phyloP scores from a whole-genome alignment of 2,888 invertebrate species.

The Idaea dimidiata region DNA sequence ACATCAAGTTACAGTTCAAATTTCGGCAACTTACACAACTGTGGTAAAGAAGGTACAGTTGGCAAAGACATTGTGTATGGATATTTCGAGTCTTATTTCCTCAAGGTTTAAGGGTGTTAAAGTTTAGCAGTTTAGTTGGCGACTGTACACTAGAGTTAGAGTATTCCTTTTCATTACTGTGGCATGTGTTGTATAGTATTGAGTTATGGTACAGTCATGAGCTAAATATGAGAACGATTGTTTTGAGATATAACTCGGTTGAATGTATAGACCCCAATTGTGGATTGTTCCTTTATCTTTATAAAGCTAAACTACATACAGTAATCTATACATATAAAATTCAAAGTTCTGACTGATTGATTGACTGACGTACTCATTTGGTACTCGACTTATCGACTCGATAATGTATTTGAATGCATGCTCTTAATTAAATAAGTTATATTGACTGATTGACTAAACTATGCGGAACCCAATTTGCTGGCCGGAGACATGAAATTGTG shows the following conservation, averaged over 20 bases:
- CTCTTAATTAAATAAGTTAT: too few species aligned
- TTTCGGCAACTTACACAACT: background rate
- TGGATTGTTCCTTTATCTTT: too few species aligned
- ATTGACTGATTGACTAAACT: too few species aligned
- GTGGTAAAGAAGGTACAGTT: slow-evolving; percentile 1
- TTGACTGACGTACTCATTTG: too few species aligned
- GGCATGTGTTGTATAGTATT: slow-evolving; percentile 20
- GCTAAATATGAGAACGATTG: background rate
- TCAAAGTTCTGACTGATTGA: too few species aligned
- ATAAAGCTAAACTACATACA: too few species aligned
- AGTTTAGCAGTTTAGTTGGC: slow-evolving; percentile 4
- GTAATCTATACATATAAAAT: too few species aligned
- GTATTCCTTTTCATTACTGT: slow-evolving; percentile 24
- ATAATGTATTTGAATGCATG: too few species aligned
- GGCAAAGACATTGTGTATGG: background rate
- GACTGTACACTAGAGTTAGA: slow-evolving; percentile 16
- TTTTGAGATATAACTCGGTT: background rate
- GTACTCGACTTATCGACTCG: too few species aligned
- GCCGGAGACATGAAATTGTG: too few species aligned
- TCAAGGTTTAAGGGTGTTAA: slow-evolving; percentile 10
- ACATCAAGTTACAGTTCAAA: slow-evolving; percentile 10
- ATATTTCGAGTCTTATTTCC: slow-evolving; percentile 8
- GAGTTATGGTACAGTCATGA: slow-evolving; percentile 16
- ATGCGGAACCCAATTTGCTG: too few species aligned
- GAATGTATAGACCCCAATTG: background rate